These are phyloP conservation scores for Drosophila trapezifrons DNA, from an alignment of 1,140 invertebrate species.

Conservation along the genomic window DNA sequence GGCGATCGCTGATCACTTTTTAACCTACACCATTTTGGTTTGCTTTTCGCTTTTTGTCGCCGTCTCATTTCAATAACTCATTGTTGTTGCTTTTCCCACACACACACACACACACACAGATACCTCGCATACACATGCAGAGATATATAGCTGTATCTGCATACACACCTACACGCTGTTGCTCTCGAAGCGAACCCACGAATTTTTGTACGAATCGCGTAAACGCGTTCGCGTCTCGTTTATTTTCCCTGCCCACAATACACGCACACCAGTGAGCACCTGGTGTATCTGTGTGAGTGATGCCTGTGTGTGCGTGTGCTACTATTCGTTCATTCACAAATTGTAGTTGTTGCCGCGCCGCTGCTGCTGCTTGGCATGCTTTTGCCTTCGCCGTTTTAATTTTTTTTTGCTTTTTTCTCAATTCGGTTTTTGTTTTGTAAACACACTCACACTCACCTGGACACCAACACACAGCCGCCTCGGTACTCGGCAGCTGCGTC, in stretches of 20 bases:
- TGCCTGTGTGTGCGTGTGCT: slow-evolving; percentile 57
- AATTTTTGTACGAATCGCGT: slow-evolving; percentile 84
- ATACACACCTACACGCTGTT: slow-evolving; percentile 65
- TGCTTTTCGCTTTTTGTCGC: slow-evolving; percentile 51
- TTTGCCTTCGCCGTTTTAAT: slow-evolving; percentile 47
- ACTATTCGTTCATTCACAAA: slow-evolving; percentile 82
- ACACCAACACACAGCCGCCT: slow-evolving; percentile 35
- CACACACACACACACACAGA: slow-evolving; percentile 21
- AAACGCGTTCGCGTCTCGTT: slow-evolving; percentile 83
- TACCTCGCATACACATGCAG: slow-evolving; percentile 18
- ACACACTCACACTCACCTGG: slow-evolving; percentile 57
- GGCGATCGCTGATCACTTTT: slow-evolving; percentile 42
- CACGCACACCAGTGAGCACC: slow-evolving; percentile 58
- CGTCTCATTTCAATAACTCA: slow-evolving; percentile 79
- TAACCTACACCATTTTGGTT: slow-evolving; percentile 80
- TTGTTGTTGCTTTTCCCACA: slow-evolving; percentile 67
- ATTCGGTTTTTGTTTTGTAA: slow-evolving; percentile 77
- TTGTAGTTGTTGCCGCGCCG: slow-evolving; percentile 51
- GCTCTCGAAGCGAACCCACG: slow-evolving; percentile 45
- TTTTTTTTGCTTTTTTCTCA: slow-evolving; percentile 30
- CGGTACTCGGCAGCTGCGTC: slow-evolving; percentile 63
- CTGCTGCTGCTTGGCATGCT: slow-evolving; percentile 59
- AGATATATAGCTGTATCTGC: slow-evolving; percentile 43
- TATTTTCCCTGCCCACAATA: slow-evolving; percentile 84
- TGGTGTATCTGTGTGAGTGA: slow-evolving; percentile 42